Evolutionary conservation across 2,797 vertebrate species (phyloP).

Genomic region (Coregonus suidteri): DNA sequence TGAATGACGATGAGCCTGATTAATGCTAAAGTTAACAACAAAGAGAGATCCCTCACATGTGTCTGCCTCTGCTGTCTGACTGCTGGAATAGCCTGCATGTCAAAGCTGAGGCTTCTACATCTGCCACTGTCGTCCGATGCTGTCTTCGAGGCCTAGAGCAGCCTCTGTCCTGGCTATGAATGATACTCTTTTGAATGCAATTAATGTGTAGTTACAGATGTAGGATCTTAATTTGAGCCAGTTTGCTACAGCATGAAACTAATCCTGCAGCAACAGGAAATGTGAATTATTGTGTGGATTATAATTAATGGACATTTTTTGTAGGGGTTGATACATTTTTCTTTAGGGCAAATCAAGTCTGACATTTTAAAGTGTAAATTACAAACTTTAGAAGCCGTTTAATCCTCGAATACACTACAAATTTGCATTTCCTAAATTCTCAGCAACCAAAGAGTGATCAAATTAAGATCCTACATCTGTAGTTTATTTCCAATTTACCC

Average conservation of each 20-base stretch:
- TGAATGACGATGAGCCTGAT: conserved; percentile 6
- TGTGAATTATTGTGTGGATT: too few species aligned
- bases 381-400: too few species aligned
- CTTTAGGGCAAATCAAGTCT: too few species aligned
- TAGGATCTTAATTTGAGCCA: too few species aligned
- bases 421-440: too few species aligned
- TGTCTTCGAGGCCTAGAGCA: background rate
- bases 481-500: background rate
- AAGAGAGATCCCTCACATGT: conserved; percentile 9
- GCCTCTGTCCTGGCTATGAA: background rate
- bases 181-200: background rate
- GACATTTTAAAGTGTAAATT: too few species aligned
- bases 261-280: too few species aligned
- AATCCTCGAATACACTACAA: too few species aligned
- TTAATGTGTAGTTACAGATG: background rate
- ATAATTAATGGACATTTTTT: too few species aligned
- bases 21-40: conserved; percentile 10
- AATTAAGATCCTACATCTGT: too few species aligned
- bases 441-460: too few species aligned
- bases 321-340: background rate
- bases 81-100: background rate
- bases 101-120: background rate
- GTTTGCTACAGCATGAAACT: too few species aligned
- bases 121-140: background rate
- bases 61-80: background rate